Evolutionary conservation across 1,140 invertebrate genomes (phyloP), one percentile per base, ranked within the genome.

Genomic region (Papilio polytes): DNA sequence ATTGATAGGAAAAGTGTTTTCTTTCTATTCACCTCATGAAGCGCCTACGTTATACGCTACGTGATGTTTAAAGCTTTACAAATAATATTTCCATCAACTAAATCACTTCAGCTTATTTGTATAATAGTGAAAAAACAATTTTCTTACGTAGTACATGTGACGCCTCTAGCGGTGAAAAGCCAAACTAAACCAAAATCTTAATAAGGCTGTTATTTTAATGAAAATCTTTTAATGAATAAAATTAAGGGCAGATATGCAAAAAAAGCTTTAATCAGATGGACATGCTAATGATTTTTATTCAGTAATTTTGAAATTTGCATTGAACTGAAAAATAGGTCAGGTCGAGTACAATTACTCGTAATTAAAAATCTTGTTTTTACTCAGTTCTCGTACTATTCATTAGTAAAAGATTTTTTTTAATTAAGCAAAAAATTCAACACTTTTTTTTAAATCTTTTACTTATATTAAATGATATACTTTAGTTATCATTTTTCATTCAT

Each of bases 141-240:
- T 74, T 44, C 2, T 10, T 13, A 31, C 26, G 20, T 53, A 76
- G 74, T 76, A 76, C 7, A 76, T n/a, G 66, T 82, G 53, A 80
- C 85, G 85, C 85, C 81, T 51, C 85, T 56, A 56, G 80, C 63
- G 85, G 80, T 83, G 81, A 76, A 83, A 83, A 84, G 56, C 8
- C 26, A 56, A 78, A 82, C 44, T 76, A 82, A 85, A 81, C 46
- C 1, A 53, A 20, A 59, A 76, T 20, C 41, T 7, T 18, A 77
- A 12, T 15, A 1, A 8, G 12, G 18, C n/a, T 20, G 6, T 20
- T 78, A 59, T 41, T 36, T 46, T 13, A 12, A 41, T 31, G 31
- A 36, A 53, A 22, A 74, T 26, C 20, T 15, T 77, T 56, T 53
- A 56, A 66, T 36, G 3, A 59, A 36, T 36, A n/a, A 15, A 0